Evolutionary conservation across 1,140 invertebrate genomes (phyloP).

Genomic region (Rhagoletis zephyria): DNA sequence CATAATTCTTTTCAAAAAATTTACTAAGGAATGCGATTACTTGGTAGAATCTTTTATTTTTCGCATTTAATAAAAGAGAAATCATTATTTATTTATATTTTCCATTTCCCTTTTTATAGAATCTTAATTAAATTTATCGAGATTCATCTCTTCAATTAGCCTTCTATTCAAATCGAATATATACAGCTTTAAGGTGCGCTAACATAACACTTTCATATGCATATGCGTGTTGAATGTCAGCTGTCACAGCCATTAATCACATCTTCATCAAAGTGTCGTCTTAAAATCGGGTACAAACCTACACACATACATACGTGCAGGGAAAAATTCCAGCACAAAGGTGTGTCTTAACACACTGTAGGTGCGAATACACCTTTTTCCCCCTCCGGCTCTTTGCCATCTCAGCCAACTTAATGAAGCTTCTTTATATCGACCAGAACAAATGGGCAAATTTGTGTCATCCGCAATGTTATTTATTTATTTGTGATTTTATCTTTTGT

Average conservation of each 20-base stretch:
- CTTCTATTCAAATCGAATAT: background rate
- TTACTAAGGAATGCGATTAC: no score
- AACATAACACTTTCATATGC: background rate
- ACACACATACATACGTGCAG: background rate
- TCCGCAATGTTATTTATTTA: conserved; percentile 6
- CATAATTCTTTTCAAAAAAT: no score
- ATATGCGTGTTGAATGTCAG: background rate
- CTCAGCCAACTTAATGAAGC: conserved; percentile 16
- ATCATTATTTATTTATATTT: no score
- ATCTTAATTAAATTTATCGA: no score
- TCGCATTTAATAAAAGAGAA: no score
- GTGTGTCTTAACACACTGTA: background rate
- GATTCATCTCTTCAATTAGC: no score
- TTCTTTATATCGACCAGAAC: background rate
- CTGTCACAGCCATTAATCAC: conserved; percentile 24
- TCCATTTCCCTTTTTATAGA: no score
- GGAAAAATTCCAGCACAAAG: background rate
- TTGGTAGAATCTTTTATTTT: no score
- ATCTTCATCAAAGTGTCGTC: background rate
- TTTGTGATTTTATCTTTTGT: background rate
- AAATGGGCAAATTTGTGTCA: conserved; percentile 20
- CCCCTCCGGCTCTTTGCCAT: background rate
- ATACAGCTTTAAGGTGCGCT: background rate
- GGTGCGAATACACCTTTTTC: background rate
- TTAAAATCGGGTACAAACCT: background rate